Evolutionary conservation across 2,888 invertebrate species (phyloP), one percentile per base, ranked within the genome.

Genomic region (Phorcus lineatus): DNA sequence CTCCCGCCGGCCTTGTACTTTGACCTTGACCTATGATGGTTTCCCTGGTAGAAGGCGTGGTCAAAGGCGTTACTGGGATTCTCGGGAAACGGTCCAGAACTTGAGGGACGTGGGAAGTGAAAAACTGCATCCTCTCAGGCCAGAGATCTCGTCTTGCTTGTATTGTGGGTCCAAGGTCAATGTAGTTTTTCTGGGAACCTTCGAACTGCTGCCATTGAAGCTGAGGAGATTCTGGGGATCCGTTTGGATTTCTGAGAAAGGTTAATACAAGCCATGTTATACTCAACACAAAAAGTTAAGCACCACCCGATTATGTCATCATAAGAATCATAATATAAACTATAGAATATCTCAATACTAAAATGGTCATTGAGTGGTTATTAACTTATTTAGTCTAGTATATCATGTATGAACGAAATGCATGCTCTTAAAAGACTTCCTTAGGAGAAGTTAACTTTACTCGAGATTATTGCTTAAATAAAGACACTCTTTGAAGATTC

Each of bases 211-310:
- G 47, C 74, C 74, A 74, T 52, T 74, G 74, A 22, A 74, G 47
- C 13, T 19, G 19, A 13, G 16, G 22, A 47, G 74, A 74, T 16
- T 52, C 74, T 16, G 52, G 74, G 24, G n/a, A 16, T 11, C 74
- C 74, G 74, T 74, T 74, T 52, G 74, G 74, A 22, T 74, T 74
- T 2, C 74, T 74, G n/a, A n/a, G n/a, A n/a, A n/a, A n/a, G n/a
- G n/a, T n/a, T 28, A 2, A 67, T n/a, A 67, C 13, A 24, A 19
- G n/a, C 13, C 7, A 16, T 24, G 1, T 7, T n/a, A 24, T 7
- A n/a, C n/a, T n/a, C n/a, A n/a, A n/a, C n/a, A n/a, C n/a, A n/a
- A n/a, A n/a, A n/a, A n/a, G n/a, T n/a, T n/a, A n/a, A n/a, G n/a
- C n/a, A n/a, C n/a, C n/a, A n/a, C n/a, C n/a, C n/a, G n/a, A n/a